phyloP scores from a whole-genome alignment of 2,797 vertebrate species.

The Chrysocyon brachyurus region DNA sequence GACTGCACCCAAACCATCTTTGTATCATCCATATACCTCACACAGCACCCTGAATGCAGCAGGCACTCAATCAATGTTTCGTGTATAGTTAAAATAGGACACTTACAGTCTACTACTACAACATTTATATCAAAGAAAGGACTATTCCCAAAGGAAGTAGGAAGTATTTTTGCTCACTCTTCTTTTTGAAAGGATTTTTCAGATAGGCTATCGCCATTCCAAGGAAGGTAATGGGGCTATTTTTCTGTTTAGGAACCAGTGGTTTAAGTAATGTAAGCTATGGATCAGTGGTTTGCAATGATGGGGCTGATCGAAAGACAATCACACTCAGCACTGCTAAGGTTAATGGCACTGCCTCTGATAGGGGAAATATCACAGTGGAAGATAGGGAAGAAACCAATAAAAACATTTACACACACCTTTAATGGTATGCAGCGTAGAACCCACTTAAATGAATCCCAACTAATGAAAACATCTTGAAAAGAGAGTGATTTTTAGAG shows the following conservation, averaged over 20 bases:
- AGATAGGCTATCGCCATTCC: slow-evolving; percentile 69
- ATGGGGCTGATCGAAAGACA: slow-evolving; percentile 81
- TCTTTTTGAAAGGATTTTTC: slow-evolving; percentile 77
- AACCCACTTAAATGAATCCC: slow-evolving; percentile 85
- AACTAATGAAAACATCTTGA: slow-evolving; percentile 88
- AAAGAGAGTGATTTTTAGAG: slow-evolving; percentile 86
- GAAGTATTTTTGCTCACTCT: slow-evolving; percentile 65
- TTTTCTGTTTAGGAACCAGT: slow-evolving; percentile 81
- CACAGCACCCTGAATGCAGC: slow-evolving; percentile 14
- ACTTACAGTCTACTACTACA: slow-evolving; percentile 9
- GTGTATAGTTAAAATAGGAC: slow-evolving; percentile 67
- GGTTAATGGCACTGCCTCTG: slow-evolving; percentile 83
- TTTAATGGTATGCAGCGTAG: slow-evolving; percentile 77
- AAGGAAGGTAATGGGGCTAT: slow-evolving; percentile 78
- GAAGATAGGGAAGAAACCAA: slow-evolving; percentile 80
- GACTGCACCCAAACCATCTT: neutral
- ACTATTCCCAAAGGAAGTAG: slow-evolving; percentile 53
- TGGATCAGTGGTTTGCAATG: slow-evolving; percentile 83
- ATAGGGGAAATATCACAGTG: slow-evolving; percentile 80
- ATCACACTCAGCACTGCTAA: slow-evolving; percentile 81
- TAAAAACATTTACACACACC: slow-evolving; percentile 81
- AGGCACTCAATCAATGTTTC: slow-evolving; percentile 62
- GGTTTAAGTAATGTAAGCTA: slow-evolving; percentile 84
- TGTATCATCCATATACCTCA: neutral
- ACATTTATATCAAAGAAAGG: slow-evolving; percentile 67